A percentile compares a stretch with the other conserved stretches of the same genome.
Conservation (phyloP, 2,888 invertebrate genomes). For the Cryptophagus acutangulus region DNA sequence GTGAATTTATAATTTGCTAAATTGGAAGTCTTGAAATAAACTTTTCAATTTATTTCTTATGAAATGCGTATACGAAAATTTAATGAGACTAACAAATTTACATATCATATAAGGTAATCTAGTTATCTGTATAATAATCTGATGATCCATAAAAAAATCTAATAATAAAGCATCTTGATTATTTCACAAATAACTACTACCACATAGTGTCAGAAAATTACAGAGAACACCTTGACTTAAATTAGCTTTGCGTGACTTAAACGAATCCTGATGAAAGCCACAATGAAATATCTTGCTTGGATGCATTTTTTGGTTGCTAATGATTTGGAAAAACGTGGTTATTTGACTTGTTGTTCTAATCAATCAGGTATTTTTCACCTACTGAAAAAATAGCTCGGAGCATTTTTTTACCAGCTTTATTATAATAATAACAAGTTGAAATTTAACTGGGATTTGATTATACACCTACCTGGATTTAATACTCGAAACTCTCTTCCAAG, state of each 20-base stretch:
- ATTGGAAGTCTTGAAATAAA: too few relatives aligned
- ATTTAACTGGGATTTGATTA: too few relatives aligned
- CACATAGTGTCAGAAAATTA: conserved; percentile 28
- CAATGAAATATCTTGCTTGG: conserved; percentile 20
- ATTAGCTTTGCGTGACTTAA: conserved; percentile 29
- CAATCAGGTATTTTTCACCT: too few relatives aligned
- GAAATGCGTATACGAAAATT: too few relatives aligned
- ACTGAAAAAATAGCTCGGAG: too few relatives aligned
- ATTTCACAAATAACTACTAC: conserved; percentile 30
- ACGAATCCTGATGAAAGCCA: conserved; percentile 19
- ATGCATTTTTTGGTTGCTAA: neutral
- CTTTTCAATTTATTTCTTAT: too few relatives aligned
- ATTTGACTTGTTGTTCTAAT: neutral
- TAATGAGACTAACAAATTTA: conserved; percentile 19
- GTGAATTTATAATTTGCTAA: too few relatives aligned
- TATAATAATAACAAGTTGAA: too few relatives aligned
- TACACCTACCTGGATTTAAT: too few relatives aligned
- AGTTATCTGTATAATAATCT: conserved; percentile 16
- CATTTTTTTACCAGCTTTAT: too few relatives aligned
- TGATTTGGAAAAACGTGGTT: neutral
- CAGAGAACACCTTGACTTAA: conserved; percentile 26
- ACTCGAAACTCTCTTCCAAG: too few relatives aligned
- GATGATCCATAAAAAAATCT: conserved; percentile 22
- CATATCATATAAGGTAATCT: conserved; percentile 25
- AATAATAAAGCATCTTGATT: conserved; percentile 22